Evolutionary conservation across 2,888 invertebrate species (phyloP), one percentile per base, ranked within the genome.

Genomic region (Rotaria socialis): DNA sequence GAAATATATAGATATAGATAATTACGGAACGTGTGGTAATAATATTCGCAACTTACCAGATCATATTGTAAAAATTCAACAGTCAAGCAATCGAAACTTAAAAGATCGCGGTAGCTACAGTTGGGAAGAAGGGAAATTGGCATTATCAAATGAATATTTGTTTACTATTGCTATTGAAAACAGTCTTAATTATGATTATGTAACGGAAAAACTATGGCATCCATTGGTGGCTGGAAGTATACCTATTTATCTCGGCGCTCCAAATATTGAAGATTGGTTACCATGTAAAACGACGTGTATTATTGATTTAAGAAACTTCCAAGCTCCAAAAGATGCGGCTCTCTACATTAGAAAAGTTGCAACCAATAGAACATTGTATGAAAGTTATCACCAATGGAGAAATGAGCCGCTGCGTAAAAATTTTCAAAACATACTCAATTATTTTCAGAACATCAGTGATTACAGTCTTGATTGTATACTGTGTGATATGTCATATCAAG

Each of bases 131-230:
- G 80, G 80, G 24, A 80, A 80, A 80, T 24, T 80, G n/a, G 47
- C 80, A 24, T 80, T 80, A 47, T 80, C 80, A 8, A 80, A 24
- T 16, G 80, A 80, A 47, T 80, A 80, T 80, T 47, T 80, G n/a
- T 80, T 80, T n/a, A 80, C 80, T 14, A 47, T 80, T 4, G 80
- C 80, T 10, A 80, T 80, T n/a, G 80, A 80, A 6, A 80, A 80
- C 14, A 80, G 80, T 47, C 24, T 80, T 22, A n/a, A 4, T 43
- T n/a, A 43, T 47, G 80, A 80, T 47, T 80, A 80, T n/a, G 47
- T 80, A 80, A 41, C 80, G 10, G 80, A 80, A 24, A 80, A 80
- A 80, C n/a, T 80, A 80, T 80, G 80, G 80, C 80, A 80, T 47
- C 47, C 80, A n/a, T 47, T 80, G 7, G 24, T n/a, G 11, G 47